phyloP scores from a whole-genome alignment of 2,113 vertebrate species.

The Percina caprodes region DNA sequence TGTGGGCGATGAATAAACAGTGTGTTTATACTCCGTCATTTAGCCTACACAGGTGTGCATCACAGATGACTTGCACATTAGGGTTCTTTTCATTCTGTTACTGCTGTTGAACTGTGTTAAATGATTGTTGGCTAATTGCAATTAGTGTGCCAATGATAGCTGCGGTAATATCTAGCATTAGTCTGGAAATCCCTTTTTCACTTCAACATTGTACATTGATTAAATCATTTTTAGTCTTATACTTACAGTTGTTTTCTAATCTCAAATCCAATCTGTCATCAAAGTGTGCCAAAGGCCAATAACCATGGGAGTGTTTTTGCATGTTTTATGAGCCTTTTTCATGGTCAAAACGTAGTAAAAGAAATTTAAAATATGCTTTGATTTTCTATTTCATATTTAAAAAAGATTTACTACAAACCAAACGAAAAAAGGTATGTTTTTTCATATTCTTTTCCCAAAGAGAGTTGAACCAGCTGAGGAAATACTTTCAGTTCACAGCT shows the following conservation, averaged over 20 bases:
- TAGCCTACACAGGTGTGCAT: constrained; percentile 16
- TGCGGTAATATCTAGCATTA: neutral
- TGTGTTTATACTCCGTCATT: constrained; percentile 30
- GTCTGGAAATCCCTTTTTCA: neutral
- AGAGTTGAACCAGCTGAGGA: too few relatives aligned
- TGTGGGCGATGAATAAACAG: constrained; percentile 35
- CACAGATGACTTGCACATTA: constrained; percentile 10
- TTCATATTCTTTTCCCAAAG: too few relatives aligned
- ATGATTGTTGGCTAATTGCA: neutral
- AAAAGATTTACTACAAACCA: too few relatives aligned
- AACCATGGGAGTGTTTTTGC: neutral
- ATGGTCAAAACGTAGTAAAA: too few relatives aligned
- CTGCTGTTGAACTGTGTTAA: neutral
- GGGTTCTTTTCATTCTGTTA: neutral
- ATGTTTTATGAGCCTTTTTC: neutral
- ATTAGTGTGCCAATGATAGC: neutral
- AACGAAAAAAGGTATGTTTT: too few relatives aligned
- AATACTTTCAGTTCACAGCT: too few relatives aligned
- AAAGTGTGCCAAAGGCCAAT: constrained; percentile 2
- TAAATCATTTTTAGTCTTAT: neutral
- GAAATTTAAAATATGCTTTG: too few relatives aligned
- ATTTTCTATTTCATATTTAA: too few relatives aligned
- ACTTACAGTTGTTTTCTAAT: neutral
- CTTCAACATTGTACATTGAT: neutral
- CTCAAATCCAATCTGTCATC: neutral